Conservation (phyloP, 2,888 invertebrate species). For the Latrodectus elegans region DNA sequence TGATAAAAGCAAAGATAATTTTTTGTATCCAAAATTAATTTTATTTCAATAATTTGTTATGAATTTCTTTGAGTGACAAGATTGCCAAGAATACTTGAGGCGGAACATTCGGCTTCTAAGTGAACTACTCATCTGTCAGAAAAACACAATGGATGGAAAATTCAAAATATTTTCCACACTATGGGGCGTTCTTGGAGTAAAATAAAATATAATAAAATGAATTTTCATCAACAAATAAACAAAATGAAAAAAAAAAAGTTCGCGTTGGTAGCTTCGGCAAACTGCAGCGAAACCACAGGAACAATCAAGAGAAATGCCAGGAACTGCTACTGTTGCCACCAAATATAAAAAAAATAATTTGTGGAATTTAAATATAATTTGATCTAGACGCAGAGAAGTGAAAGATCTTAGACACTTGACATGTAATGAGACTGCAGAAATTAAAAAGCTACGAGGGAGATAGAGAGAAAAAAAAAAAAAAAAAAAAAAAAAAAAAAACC, state of each 20-base stretch:
- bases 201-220: conserved; percentile 3
- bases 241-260: not conserved
- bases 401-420: conserved; percentile 32
- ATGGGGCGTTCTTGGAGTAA: conserved; percentile 19
- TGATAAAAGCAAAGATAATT: too few species aligned
- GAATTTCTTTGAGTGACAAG: not conserved
- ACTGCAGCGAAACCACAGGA: not conserved
- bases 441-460: conserved; percentile 22
- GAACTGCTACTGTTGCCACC: not conserved
- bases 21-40: too few species aligned
- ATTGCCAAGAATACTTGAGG: not conserved
- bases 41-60: not conserved
- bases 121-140: conserved; percentile 40
- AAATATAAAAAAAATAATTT: conserved; percentile 16
- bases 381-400: conserved; percentile 24
- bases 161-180: conserved; percentile 61
- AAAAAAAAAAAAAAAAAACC: too few species aligned
- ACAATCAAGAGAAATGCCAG: conserved; percentile 37
- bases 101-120: conserved; percentile 30
- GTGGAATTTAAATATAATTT: conserved; percentile 61
- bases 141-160: conserved; percentile 27
- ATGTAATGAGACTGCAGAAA: conserved; percentile 52
- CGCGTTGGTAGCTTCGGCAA: not conserved
- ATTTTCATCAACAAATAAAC: not conserved
- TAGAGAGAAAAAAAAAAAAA: conserved; percentile 15